Base-by-base conservation (phyloP, 2,113 vertebrate genomes). In the Lontra canadensis region DNA sequence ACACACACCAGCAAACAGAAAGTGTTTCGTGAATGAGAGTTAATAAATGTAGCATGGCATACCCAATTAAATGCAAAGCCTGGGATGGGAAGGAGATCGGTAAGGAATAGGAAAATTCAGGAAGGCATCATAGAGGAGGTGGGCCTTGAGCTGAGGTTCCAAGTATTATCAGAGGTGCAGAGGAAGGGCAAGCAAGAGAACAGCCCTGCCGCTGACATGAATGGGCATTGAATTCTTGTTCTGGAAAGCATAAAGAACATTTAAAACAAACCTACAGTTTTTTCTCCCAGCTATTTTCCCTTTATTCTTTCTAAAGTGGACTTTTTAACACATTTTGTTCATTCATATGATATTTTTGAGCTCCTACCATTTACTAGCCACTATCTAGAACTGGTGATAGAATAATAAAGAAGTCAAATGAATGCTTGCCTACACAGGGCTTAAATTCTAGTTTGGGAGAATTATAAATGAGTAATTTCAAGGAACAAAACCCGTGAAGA, bases 241-340 rank as follows among this genome's bases (percentile, higher is more conserved):
- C 82, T 36, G 18, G 52, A 92, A 85, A 97, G 36, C 39, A 61
- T 84, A 59, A 95, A 91, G 69, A 83, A 80, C 42, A 44, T 59
- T 21, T 88, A 26, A 87, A 90, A 36, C 26, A 80, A 81, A 74
- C 13, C 14, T 84, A 31, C 7, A 79, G 0, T 91, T n/a, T 84
- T 44, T 52, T 4, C 17, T 67, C 52, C 8, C 65, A 65, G 59
- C 36, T 76, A 18, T 57, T 71, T 36, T 74, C 63, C 26, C n/a
- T 88, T 81, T 73, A 21, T 39, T 92, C 17, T 87, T 88, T 67
- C 25, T 10, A 69, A 78, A 49, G 11, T 42, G 44, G 34, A 61
- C 11, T 71, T 98, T 73, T 44, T 39, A 21, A 36, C 25, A 76
- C 15, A 61, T 18, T 73, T 65, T 71, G 15, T 65, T 94, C 3